Evolutionary conservation across 1,140 invertebrate genomes (phyloP).

Genomic region (Drosophila biarmipes): DNA sequence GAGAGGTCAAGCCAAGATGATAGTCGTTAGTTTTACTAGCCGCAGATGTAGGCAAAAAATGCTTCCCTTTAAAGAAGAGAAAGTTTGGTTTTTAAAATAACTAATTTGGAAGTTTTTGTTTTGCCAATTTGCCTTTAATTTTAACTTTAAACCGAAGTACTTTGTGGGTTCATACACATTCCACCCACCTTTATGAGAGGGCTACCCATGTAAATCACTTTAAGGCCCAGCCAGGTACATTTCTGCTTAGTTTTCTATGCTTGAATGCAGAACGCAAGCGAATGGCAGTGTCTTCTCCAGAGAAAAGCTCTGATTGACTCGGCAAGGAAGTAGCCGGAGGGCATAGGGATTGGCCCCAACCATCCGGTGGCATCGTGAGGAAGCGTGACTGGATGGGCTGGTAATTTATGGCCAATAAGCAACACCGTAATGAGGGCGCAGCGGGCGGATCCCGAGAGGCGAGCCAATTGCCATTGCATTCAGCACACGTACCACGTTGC

Average conservation of each 20-base stretch:
- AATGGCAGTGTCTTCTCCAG: constrained; percentile 30
- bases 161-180: too few species aligned
- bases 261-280: background rate
- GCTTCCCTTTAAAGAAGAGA: background rate
- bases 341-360: constrained; percentile 13
- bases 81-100: too few species aligned
- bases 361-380: background rate
- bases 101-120: too few species aligned
- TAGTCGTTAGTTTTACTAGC: background rate
- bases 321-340: constrained; percentile 1
- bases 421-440: constrained; percentile 45
- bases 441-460: constrained; percentile 14
- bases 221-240: background rate
- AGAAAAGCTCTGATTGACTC: constrained; percentile 52
- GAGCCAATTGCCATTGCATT: constrained; percentile 35
- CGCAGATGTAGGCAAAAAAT: background rate
- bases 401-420: constrained; percentile 59
- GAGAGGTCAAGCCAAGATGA: constrained; percentile 2
- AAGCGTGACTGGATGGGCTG: constrained; percentile 38
- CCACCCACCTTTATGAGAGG: too few species aligned
- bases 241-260: background rate
- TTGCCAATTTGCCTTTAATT: too few species aligned
- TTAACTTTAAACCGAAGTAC: too few species aligned
- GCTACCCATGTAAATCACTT: background rate
- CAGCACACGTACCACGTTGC: constrained; percentile 46